Evolutionary conservation across 2,888 invertebrate species (phyloP).

Genomic region (Brachynemurus nebulosus): DNA sequence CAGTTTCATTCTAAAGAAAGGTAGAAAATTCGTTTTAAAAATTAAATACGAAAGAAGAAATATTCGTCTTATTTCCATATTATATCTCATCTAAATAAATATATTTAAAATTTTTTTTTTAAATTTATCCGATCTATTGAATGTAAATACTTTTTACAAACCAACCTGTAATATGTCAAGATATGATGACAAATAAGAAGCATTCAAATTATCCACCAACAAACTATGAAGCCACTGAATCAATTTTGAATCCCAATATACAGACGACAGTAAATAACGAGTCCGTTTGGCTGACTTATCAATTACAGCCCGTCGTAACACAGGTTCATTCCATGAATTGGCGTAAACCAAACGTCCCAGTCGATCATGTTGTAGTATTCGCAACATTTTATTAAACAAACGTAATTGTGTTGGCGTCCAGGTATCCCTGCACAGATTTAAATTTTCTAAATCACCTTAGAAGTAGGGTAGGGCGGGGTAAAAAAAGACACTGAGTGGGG

Average conservation of each 20-base stretch:
- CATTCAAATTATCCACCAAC: constrained; percentile 51
- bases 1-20: no score
- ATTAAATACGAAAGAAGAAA: no score
- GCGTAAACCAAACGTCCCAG: constrained; percentile 46
- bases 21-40: no score
- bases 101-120: not conserved
- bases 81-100: not conserved
- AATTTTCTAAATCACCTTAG: no score
- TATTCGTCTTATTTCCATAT: no score
- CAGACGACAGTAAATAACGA: constrained; percentile 49
- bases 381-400: constrained; percentile 49
- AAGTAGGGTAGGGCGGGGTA: no score
- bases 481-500: no score
- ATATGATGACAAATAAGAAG: constrained; percentile 54
- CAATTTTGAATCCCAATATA: constrained; percentile 58
- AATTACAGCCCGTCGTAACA: constrained; percentile 50
- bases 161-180: constrained; percentile 60
- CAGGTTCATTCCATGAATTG: constrained; percentile 47
- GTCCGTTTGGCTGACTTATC: constrained; percentile 55
- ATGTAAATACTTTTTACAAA: constrained; percentile 4
- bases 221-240: constrained; percentile 66
- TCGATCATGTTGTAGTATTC: constrained; percentile 51
- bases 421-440: constrained; percentile 38
- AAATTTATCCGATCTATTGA: not conserved
- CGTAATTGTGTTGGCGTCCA: constrained; percentile 53